Evolutionary conservation across 2,888 invertebrate genomes (phyloP), one percentile per base, ranked within the genome.

Genomic region (Augiades crinisus): DNA sequence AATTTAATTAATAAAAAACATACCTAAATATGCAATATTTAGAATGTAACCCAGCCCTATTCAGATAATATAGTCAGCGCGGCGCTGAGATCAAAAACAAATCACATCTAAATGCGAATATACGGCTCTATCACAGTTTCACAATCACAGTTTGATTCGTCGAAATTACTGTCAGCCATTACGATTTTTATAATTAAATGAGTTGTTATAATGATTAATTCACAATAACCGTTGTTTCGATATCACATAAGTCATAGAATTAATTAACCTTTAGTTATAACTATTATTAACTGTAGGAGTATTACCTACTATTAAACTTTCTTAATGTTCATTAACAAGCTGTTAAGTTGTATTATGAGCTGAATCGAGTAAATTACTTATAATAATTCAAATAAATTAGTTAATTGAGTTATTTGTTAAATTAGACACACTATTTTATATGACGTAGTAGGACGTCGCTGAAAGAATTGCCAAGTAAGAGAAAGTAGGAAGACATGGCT

Each of bases 21-120:
- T 19, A 19, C 19, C n/a, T n/a, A n/a, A n/a, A n/a, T n/a, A n/a
- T n/a, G n/a, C n/a, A n/a, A n/a, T n/a, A n/a, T n/a, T n/a, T n/a
- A n/a, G n/a, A 30, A 30, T 5, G 3, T 12, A 5, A 1, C 10
- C n/a, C 16, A 45, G 14, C 44, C 45, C 34, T 36, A 21, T 19
- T 5, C n/a, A 30, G 27, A 12, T 5, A 6, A 30, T 22, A 24
- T 10, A 36, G 33, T 21, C 34, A 16, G 16, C 22, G 8, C 14
- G 24, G 14, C 16, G 7, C 12, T 10, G 19, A n/a, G 59, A 44
- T 46, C 24, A 44, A 50, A 63, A 64, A 70, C 77, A 78, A 78
- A 78, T 79, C 75, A 75, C 69, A 43, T 55, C 54, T 58, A 59
- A 71, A 72, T 61, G 71, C 72, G 69, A 75, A 73, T 74, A 59